Evolutionary conservation across 2,113 vertebrate species (phyloP).

Genomic region (Scolopax mira): DNA sequence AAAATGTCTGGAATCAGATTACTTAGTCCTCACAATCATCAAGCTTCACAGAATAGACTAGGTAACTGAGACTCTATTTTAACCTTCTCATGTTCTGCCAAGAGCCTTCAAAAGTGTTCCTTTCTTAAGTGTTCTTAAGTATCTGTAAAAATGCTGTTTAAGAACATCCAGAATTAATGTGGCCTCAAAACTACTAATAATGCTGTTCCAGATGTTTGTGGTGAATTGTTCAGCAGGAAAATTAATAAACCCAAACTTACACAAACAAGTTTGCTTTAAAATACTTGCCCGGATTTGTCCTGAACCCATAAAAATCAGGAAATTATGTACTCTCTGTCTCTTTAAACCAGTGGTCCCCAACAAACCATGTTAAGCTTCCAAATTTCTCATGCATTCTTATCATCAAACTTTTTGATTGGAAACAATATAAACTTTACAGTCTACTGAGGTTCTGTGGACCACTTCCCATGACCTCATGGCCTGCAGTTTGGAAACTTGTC

Average conservation of each 20-base stretch:
- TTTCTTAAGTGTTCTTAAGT: slow-evolving; percentile 30
- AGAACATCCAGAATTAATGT: slow-evolving; percentile 10
- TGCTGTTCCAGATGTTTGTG: slow-evolving; percentile 19
- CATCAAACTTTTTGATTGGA: background rate
- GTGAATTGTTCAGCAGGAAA: slow-evolving; percentile 6
- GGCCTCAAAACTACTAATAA: slow-evolving; percentile 26
- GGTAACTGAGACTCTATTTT: background rate
- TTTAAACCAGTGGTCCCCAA: background rate
- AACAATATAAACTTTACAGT: background rate
- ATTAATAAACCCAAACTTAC: slow-evolving; percentile 37
- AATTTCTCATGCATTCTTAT: background rate
- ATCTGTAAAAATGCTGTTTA: slow-evolving; percentile 26
- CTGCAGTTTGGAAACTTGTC: background rate
- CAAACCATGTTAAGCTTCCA: background rate
- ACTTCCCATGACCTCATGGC: background rate
- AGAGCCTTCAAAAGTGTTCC: slow-evolving; percentile 34
- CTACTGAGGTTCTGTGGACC: background rate
- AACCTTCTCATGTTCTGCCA: slow-evolving; percentile 51
- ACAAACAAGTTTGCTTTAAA: slow-evolving; percentile 1
- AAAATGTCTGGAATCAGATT: slow-evolving; percentile 17
- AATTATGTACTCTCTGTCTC: background rate
- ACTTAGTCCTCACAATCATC: background rate
- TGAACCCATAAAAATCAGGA: background rate
- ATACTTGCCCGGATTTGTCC: background rate
- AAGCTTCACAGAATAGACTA: slow-evolving; percentile 8